Conservation (phyloP, 2,888 invertebrate species). For the Ypsolopha sequella region DNA sequence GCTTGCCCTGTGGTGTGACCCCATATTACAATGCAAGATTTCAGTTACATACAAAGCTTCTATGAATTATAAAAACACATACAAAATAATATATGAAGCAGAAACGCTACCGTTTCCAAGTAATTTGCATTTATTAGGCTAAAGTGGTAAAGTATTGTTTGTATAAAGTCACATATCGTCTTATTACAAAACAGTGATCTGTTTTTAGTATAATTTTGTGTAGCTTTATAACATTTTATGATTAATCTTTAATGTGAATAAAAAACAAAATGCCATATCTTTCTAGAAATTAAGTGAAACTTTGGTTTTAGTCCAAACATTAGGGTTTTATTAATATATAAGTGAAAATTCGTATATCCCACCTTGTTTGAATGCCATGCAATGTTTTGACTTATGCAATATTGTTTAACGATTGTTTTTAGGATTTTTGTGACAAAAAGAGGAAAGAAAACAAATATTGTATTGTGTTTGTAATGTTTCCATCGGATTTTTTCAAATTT, state of each 20-base stretch:
- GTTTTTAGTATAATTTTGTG: no score
- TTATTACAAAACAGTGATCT: background rate
- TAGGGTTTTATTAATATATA: constrained; percentile 1
- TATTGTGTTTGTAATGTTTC: no score
- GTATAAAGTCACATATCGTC: background rate
- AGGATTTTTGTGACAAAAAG: no score
- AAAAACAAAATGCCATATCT: constrained; percentile 35
- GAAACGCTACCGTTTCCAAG: no score
- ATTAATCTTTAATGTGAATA: constrained; percentile 11
- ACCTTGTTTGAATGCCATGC: constrained; percentile 21
- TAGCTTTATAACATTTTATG: no score
- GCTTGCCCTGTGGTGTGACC: no score
- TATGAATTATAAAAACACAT: no score
- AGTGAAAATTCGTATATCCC: constrained; percentile 19
- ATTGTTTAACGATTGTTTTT: constrained; percentile 9
- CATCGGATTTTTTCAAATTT: no score
- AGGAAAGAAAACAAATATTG: no score
- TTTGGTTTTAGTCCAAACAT: constrained; percentile 27
- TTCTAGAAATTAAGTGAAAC: constrained; percentile 17
- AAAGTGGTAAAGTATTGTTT: background rate
- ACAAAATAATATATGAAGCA: no score
- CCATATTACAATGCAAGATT: no score
- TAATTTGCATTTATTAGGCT: background rate
- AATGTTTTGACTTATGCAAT: constrained; percentile 16
- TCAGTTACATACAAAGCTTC: no score